Evolutionary conservation across 2,888 invertebrate species (phyloP).

Genomic region (Tenthredo amoena): DNA sequence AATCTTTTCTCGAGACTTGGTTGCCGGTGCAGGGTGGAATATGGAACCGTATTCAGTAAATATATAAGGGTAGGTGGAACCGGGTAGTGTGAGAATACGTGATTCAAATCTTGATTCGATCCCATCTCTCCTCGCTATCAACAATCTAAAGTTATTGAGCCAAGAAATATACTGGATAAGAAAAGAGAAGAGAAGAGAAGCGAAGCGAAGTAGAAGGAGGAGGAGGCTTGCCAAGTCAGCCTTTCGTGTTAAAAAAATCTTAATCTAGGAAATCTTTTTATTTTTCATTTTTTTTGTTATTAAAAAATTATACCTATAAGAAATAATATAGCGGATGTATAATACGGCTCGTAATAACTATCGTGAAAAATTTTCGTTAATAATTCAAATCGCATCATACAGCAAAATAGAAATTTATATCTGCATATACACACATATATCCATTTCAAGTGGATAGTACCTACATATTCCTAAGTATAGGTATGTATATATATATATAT

Average conservation of each 20-base stretch:
- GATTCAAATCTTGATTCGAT: conserved; percentile 76
- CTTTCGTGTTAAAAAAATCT: conserved; percentile 15
- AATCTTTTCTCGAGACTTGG: not conserved
- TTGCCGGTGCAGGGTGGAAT: conserved; percentile 18
- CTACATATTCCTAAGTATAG: too few relatives aligned
- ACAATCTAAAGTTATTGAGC: conserved; percentile 51
- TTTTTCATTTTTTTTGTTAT: not conserved
- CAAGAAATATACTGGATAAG: conserved; percentile 31
- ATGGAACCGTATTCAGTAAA: conserved; percentile 27
- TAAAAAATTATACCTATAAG: not conserved
- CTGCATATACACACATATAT: too few relatives aligned
- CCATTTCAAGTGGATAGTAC: too few relatives aligned
- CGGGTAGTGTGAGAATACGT: conserved; percentile 67
- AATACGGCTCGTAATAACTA: too few relatives aligned
- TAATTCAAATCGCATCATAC: not conserved
- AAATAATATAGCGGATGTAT: too few relatives aligned
- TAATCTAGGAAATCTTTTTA: not conserved
- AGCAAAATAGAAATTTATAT: not conserved
- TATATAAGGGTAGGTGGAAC: conserved; percentile 2
- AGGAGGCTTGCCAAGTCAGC: conserved; percentile 22
- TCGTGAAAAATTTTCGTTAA: not conserved
- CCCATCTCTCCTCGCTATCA: conserved; percentile 62
- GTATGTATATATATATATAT: not conserved
- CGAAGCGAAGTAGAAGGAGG: not conserved
- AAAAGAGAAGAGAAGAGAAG: not conserved